A percentile compares a stretch with the other conserved stretches of the same genome.
These are phyloP conservation scores for Mormyrus proboscirostris DNA, from an alignment of 2,797 vertebrate species.

Conservation along the genomic window DNA sequence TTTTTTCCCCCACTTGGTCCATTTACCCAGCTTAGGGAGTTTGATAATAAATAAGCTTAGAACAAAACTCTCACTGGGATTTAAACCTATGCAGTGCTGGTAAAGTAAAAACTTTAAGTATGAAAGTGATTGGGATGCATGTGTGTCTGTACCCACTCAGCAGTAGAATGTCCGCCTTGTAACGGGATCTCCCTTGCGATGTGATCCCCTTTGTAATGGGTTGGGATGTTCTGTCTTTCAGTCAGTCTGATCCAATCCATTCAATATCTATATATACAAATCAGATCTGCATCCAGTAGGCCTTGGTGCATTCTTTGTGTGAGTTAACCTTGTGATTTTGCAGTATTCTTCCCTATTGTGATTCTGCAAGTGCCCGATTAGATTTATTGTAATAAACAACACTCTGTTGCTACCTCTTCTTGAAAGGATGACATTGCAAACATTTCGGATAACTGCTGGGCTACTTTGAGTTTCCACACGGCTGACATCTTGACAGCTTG, in stretches of 20 bases:
- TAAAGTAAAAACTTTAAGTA: background rate
- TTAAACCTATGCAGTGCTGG: background rate
- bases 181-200: background rate
- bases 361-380: background rate
- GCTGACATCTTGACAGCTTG: background rate
- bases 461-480: background rate
- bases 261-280: background rate
- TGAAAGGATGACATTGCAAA: background rate
- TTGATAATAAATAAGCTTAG: background rate
- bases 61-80: background rate
- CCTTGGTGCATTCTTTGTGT: background rate
- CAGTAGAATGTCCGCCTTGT: background rate
- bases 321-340: background rate
- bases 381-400: background rate
- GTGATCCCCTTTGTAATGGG: background rate
- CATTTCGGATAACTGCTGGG: background rate
- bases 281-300: background rate
- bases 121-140: background rate
- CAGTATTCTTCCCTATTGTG: background rate
- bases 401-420: background rate
- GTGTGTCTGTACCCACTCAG: background rate
- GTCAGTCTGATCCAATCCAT: background rate
- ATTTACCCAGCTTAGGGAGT: background rate
- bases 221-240: background rate
- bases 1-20: background rate